phyloP scores from a whole-genome alignment of 2,113 vertebrate species.

The Centropristis striata region DNA sequence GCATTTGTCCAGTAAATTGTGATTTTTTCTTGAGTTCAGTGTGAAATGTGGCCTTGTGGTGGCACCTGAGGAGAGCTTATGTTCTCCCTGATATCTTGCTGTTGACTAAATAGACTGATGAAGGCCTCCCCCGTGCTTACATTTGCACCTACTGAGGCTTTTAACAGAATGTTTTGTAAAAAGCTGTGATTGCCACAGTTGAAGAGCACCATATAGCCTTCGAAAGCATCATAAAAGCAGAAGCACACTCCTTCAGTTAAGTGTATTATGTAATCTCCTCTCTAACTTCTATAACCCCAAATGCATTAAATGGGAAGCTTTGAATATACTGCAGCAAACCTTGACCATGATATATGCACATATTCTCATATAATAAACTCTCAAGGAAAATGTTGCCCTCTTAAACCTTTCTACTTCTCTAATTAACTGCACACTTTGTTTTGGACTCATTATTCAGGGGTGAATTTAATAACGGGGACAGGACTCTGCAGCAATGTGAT shows the following conservation, averaged over 20 bases:
- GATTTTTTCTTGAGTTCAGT: neutral
- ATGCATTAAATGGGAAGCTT: slow-evolving; percentile 57
- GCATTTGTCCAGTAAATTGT: neutral
- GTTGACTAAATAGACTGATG: neutral
- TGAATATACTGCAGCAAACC: slow-evolving; percentile 26
- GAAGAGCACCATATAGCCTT: slow-evolving; percentile 7
- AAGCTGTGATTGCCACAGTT: slow-evolving; percentile 18
- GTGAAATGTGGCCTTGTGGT: neutral
- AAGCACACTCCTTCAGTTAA: slow-evolving; percentile 48
- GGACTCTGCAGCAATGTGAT: slow-evolving; percentile 22
- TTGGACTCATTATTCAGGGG: neutral
- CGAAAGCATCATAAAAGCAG: slow-evolving; percentile 44
- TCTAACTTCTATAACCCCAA: slow-evolving; percentile 31
- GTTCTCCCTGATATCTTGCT: neutral
- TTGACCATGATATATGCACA: slow-evolving; percentile 18
- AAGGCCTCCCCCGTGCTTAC: slow-evolving; percentile 4
- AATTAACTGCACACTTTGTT: slow-evolving; percentile 1
- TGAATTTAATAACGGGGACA: neutral
- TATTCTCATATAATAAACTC: slow-evolving; percentile 3
- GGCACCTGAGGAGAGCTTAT: neutral
- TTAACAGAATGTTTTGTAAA: slow-evolving; percentile 24
- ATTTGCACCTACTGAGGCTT: slow-evolving; percentile 14
- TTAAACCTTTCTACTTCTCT: neutral
- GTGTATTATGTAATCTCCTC: slow-evolving; percentile 71
- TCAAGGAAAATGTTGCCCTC: neutral